Base-by-base conservation (phyloP, 2,797 vertebrate species). In the Eulemur coronatus region DNA sequence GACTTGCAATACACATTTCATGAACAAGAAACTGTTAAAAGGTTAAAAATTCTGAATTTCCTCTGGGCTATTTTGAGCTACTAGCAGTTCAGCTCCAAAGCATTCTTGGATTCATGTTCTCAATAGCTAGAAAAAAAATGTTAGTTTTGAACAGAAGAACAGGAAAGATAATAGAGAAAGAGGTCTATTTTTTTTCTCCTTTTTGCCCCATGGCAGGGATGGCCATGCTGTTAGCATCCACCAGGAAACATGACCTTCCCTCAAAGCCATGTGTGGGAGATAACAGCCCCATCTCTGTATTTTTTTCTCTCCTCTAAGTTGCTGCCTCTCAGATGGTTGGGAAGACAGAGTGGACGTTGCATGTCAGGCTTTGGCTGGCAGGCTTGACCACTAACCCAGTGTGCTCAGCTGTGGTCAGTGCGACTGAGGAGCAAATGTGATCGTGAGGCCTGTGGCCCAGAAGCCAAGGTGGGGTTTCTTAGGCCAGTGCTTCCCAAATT, bases 31-130 rank as follows among this genome's bases (percentile, higher is more conserved):
- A 41, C 15, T 70, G 20, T 94, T 96, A 84, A 91, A 90, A 81
- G n/a, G n/a, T 97, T 97, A 92, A 97, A 89, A 65, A 72, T 81
- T 84, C 46, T 69, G 41, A 55, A 26, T 7, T 78, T 5, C 35
- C 30, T 26, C 72, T 52, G 50, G 57, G 22, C 69, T 85, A 35
- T 95, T 96, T 96, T 93, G 67, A 90, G 75, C 18, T 24, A 33
- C 12, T 80, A 50, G 43, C 20, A 48, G 24, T 41, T 94, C 35
- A 93, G 59, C 70, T 93, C 46, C 69, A 65, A 57, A 41, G 59
- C 41, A 72, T 57, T 35, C 48, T 84, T 94, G 82, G 46, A 55
- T 70, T 85, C 72, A 0, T 50, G 33, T 79, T 82, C 76, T 93
- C 15, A n/a, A 17, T 28, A 70, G n/a, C 35, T 50, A 78, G 80